Evolutionary conservation across 2,113 vertebrate genomes (phyloP), one percentile per base, ranked within the genome.

Genomic region (Malurus elegans): DNA sequence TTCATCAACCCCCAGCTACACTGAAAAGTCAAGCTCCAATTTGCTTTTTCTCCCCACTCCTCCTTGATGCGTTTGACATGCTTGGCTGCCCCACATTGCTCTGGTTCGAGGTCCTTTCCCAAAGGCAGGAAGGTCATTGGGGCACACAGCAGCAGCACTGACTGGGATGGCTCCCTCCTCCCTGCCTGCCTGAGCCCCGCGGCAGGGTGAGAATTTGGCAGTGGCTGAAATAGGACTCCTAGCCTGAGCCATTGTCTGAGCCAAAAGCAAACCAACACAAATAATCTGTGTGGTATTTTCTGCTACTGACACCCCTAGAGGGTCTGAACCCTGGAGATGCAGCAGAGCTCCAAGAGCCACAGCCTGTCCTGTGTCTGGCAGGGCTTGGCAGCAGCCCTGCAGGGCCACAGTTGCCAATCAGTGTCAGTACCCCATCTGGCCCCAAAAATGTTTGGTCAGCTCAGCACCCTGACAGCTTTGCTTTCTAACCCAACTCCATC

Each of bases 181-280:
- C 18, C n/a, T 65, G 32, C 18, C 56, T 7, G 2, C 17, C n/a
- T 12, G 3, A 61, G 18, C 14, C 10, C 45, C 36, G 9, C 0
- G 1, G 29, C 5, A 58, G 28, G 14, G 6, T 40, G 48, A 80
- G 32, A 38, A 26, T 18, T 38, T 38, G 38, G 38, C 28, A 25
- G 25, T 7, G 48, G 25, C 31, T 92, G 9, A 44, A 66, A 42
- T 3, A 62, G 24, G 32, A 31, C 8, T n/a, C 36, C 53, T 50
- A 66, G 6, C 16, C 47, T 15, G 21, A 44, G 14, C 16, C 2
- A 2, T 3, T 32, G 29, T 26, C 53, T 53, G 54, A 79, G 56
- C 32, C 47, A 56, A 79, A 83, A 71, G 12, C 5, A 57, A 86
- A 21, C 10, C 44, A 61, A 36, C 50, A 50, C 8, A 65, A 60